Base-by-base conservation (phyloP, 2,888 invertebrate genomes). In the Incurvaria masculella region DNA sequence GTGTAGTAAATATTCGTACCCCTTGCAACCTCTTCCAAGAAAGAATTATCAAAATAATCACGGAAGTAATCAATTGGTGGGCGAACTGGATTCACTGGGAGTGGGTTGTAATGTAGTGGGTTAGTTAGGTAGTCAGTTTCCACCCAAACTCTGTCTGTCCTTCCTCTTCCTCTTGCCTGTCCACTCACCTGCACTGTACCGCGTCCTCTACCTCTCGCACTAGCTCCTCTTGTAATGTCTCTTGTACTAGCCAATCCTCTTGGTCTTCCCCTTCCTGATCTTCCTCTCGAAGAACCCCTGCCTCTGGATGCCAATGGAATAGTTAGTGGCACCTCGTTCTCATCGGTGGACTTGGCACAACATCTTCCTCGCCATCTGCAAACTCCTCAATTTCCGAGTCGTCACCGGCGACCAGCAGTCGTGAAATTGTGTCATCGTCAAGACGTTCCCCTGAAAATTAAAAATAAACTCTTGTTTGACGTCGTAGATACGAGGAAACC, bases 41-140 rank as follows among this genome's bases (percentile, higher is more conserved):
- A 44, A 2, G 26, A 26, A 14, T n/a, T 18, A 26, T 44, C 33
- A 27, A 44, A 27, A 44, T 44, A 44, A 20, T 44, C 26, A 27
- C 5, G 2, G 16, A 44, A 44, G n/a, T 26, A 33, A 6, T 44
- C 27, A 3, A 44, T 27, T 27, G 44, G 33, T 27, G 5, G 5
- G 2, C 44, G 4, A 11, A 44, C 33, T 21, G 5, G 27, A 5
- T 20, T 27, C 16, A 19, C 10, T n/a, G 44, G 33, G 2, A 27
- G 10, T 2, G 44, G 19, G n/a, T 44, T 27, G n/a, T 44, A 8
- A 27, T 44, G 44, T 6, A 6, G 8, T 27, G 26, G 26, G 17
- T 18, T 27, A n/a, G n/a, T n/a, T n/a, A n/a, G n/a, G n/a, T 5
- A 27, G 20, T 17, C 26, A 33, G 20, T 17, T 33, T 33, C 33